Evolutionary conservation across 2,797 vertebrate genomes (phyloP).

Genomic region (Huso huso): DNA sequence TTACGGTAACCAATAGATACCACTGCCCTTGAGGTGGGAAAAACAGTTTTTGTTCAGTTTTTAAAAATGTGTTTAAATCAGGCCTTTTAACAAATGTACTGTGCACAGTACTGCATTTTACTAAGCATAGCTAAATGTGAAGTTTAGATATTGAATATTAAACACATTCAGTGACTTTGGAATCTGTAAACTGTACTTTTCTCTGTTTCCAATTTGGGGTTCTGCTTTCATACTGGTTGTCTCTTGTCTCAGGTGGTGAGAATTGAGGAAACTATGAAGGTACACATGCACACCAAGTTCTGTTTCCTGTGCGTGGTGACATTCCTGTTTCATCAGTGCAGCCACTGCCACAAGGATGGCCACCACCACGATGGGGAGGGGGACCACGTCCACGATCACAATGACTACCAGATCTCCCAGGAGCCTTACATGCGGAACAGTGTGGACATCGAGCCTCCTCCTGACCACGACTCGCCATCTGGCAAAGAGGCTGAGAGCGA

Average conservation of each 20-base stretch:
- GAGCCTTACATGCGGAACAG: conserved; percentile 54
- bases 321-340: conserved; percentile 86
- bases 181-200: no score
- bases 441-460: conserved; percentile 32
- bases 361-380: conserved; percentile 32
- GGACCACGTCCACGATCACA: conserved; percentile 48
- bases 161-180: no score
- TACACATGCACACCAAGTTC: conserved; percentile 88
- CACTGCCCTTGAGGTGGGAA: no score
- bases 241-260: conserved; percentile 57
- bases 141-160: no score
- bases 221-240: conserved; percentile 7
- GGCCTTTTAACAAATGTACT: no score
- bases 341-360: conserved; percentile 72
- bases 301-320: conserved; percentile 95
- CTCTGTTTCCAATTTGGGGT: no score
- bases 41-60: no score
- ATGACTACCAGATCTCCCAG: conserved; percentile 74
- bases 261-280: conserved; percentile 78
- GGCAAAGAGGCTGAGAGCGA: conserved; percentile 64
- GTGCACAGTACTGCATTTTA: no score
- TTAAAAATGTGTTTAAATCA: no score
- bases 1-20: no score
- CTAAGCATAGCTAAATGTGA: no score
- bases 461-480: conserved; percentile 46